Percentiles rank a stretch among this genome's conserved stretches.
These are phyloP conservation scores for Onchidella celtica DNA, from an alignment of 2,888 invertebrate species.

Conservation along the genomic window DNA sequence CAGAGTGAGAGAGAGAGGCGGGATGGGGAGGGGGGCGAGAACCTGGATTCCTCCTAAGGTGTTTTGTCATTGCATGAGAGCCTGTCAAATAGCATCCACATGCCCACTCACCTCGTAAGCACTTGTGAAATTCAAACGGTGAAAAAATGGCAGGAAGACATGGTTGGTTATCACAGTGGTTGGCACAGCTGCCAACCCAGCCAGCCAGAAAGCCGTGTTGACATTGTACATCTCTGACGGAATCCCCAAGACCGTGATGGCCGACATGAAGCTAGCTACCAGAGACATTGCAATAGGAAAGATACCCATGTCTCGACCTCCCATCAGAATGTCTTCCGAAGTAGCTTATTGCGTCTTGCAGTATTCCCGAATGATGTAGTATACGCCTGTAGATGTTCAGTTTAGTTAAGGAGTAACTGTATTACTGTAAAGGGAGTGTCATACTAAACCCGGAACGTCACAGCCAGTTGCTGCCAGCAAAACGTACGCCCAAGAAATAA, in stretches of 20 bases:
- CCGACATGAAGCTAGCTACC: slow-evolving; percentile 94
- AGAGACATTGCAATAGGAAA: slow-evolving; percentile 93
- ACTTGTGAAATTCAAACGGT: slow-evolving; percentile 71
- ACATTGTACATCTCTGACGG: slow-evolving; percentile 94
- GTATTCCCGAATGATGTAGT: slow-evolving; percentile 29
- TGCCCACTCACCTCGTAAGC: slow-evolving; percentile 76
- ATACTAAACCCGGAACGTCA: too few species aligned
- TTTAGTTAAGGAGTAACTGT: too few species aligned
- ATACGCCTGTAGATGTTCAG: background rate
- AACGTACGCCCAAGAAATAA: too few species aligned
- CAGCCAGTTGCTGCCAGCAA: too few species aligned
- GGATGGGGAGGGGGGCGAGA: background rate
- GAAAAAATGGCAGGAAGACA: slow-evolving; percentile 73
- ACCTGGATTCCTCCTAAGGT: too few species aligned
- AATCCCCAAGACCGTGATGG: slow-evolving; percentile 91
- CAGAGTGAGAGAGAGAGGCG: too few species aligned
- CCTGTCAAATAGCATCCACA: too few species aligned
- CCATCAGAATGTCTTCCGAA: slow-evolving; percentile 28
- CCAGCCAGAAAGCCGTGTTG: slow-evolving; percentile 88
- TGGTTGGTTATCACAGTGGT: slow-evolving; percentile 84
- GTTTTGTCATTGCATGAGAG: too few species aligned
- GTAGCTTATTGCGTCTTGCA: slow-evolving; percentile 3
- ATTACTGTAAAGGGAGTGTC: too few species aligned
- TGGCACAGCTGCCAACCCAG: slow-evolving; percentile 86
- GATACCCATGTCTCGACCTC: slow-evolving; percentile 29